Base-by-base conservation (phyloP, 2,797 vertebrate species). In the Carcharodon carcharias region DNA sequence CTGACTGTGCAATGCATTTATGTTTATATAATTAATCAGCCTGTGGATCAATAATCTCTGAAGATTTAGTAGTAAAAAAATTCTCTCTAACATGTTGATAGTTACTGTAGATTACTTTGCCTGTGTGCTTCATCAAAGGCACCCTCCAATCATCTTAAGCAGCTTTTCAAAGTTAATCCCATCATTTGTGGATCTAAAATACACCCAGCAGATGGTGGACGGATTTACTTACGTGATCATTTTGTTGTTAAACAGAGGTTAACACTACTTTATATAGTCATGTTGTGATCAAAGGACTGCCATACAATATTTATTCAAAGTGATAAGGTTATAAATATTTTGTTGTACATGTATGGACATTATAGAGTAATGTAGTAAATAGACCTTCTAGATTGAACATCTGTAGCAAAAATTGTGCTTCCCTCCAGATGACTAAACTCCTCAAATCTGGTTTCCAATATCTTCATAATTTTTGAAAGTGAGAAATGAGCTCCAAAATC, bases 171-270 rank as follows among this genome's bases (percentile, higher is more conserved):
- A 28, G 21, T 94, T 67, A 54, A 67, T 94, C n/a, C 63, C 63
- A 67, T 94, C 63, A 67, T 40, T 45, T 45, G n/a, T 63, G 91
- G 8, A 1, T 23, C 11, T 23, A 45, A 69, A 94, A 94, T 94
- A 45, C n/a, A 35, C 63, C 61, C 65, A 67, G 8, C 63, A 94
- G 92, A 67, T 94, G 92, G 50, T 45, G 50, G 26, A 61, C 31
- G 67, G 92, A 58, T 94, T 94, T 94, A 69, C n/a, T 26, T 65
- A 65, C n/a, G 23, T 67, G 63, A 94, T 40, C 40, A 94, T 67
- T 94, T 94, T 67, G 40, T 63, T 93, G 61, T 93, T 40, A 88
- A 45, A 88, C 45, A 45, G 91, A 93, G 91, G 31, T 67, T 67
- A n/a, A 61, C 91, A 63, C 35, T 61, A 40, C 58, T 92, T 50